Conservation (phyloP, 1,140 invertebrate species). For the Hestina assimilis region DNA sequence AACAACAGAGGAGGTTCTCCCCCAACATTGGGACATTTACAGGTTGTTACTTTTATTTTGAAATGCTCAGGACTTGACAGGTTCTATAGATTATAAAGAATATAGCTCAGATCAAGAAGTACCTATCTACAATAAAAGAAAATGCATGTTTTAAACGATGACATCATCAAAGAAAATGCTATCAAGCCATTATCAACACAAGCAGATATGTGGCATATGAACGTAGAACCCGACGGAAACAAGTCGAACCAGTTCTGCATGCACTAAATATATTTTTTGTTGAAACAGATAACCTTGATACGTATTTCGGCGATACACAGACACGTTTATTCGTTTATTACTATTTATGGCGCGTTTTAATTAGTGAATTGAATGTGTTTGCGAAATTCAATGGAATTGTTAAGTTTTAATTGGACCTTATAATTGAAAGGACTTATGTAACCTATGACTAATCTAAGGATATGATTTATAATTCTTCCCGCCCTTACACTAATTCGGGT, state of each 20-base stretch:
- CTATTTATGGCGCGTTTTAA: slow-evolving; percentile 30
- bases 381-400: slow-evolving; percentile 3
- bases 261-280: slow-evolving; percentile 19
- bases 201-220: background rate
- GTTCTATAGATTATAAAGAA: too few species aligned
- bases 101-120: too few species aligned
- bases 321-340: slow-evolving; percentile 13
- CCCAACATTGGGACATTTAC: too few species aligned
- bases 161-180: background rate
- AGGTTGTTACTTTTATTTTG: too few species aligned
- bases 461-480: too few species aligned
- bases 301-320: slow-evolving; percentile 5
- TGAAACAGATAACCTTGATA: slow-evolving; percentile 34
- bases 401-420: slow-evolving; percentile 1
- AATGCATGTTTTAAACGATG: too few species aligned
- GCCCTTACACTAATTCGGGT: too few species aligned
- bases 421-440: slow-evolving; percentile 1
- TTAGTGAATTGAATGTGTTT: slow-evolving; percentile 16
- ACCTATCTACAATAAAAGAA: too few species aligned
- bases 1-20: too few species aligned
- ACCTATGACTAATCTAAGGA: background rate
- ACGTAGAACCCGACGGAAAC: slow-evolving; percentile 13
- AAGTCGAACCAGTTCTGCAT: slow-evolving; percentile 29
- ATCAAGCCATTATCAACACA: background rate
- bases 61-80: too few species aligned